Evolutionary conservation across 2,888 invertebrate species (phyloP).

Genomic region (Coronaproctus castanopsis): DNA sequence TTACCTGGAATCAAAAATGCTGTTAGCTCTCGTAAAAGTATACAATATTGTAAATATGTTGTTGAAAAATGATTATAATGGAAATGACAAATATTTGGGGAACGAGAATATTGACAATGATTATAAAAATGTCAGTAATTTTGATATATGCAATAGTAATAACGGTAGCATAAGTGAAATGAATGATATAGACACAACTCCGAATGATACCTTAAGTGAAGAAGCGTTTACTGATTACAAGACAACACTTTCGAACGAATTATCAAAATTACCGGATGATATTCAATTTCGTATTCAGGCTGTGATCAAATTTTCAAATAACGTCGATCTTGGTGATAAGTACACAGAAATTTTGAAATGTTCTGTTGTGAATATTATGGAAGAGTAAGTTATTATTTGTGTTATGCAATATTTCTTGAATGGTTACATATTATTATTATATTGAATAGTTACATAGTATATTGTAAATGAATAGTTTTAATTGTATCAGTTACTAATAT

Average conservation of each 20-base stretch:
- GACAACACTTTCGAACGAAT: too few species aligned
- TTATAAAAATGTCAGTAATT: too few species aligned
- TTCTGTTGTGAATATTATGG: slow-evolving; percentile 6
- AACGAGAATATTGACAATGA: neutral
- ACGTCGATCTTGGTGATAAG: slow-evolving; percentile 1
- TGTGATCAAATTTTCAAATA: neutral
- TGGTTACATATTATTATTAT: too few species aligned
- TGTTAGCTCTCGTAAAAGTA: slow-evolving; percentile 1
- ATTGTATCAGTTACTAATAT: too few species aligned
- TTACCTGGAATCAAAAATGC: slow-evolving; percentile 13
- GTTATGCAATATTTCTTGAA: neutral
- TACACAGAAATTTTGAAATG: slow-evolving; percentile 5
- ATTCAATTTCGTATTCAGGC: neutral
- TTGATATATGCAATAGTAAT: neutral
- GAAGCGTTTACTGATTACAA: too few species aligned
- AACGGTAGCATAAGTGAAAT: neutral
- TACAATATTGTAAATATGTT: neutral
- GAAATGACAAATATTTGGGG: too few species aligned
- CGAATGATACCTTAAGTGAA: too few species aligned
- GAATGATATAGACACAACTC: too few species aligned
- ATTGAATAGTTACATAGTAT: too few species aligned
- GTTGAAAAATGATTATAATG: neutral
- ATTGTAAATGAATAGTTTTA: too few species aligned
- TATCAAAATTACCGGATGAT: slow-evolving; percentile 1
- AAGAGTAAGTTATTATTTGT: slow-evolving; percentile 12